Evolutionary conservation across 2,797 vertebrate genomes (phyloP).

Genomic region (Odontamblyopus lacepedii): DNA sequence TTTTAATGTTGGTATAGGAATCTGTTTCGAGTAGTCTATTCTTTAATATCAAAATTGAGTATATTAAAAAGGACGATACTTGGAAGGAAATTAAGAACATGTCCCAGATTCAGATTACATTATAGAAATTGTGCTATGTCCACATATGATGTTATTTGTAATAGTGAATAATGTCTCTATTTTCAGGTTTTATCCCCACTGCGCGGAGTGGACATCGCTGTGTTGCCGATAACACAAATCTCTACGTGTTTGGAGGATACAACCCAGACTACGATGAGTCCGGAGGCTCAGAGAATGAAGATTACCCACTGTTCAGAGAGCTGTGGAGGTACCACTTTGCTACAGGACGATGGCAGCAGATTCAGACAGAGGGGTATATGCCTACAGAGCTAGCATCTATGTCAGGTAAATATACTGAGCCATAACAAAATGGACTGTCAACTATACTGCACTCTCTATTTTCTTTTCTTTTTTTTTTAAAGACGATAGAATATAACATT

Average conservation of each 20-base stretch:
- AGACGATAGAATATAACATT: too few species aligned
- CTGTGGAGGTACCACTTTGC: slow-evolving; percentile 98
- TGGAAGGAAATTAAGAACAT: neutral
- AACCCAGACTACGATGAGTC: slow-evolving; percentile 97
- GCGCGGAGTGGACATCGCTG: slow-evolving; percentile 96
- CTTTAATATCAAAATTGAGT: too few species aligned
- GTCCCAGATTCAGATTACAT: neutral
- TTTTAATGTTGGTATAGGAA: too few species aligned
- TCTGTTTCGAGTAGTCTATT: too few species aligned
- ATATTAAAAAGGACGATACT: too few species aligned
- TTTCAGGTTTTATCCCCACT: slow-evolving; percentile 86
- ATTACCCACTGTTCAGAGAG: slow-evolving; percentile 96
- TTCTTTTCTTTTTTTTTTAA: too few species aligned
- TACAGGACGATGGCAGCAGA: slow-evolving; percentile 95
- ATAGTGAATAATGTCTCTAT: neutral
- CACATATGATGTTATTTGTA: neutral
- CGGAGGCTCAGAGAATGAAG: slow-evolving; percentile 92
- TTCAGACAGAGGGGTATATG: slow-evolving; percentile 96
- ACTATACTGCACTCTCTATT: neutral
- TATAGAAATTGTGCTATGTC: too few species aligned
- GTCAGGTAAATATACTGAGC: slow-evolving; percentile 84
- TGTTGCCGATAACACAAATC: slow-evolving; percentile 91
- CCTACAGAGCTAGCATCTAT: slow-evolving; percentile 96
- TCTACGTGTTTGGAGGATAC: slow-evolving; percentile 97
- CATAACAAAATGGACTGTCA: neutral